Conservation (phyloP, 2,888 invertebrate species). For the Drosophila helvetica region DNA sequence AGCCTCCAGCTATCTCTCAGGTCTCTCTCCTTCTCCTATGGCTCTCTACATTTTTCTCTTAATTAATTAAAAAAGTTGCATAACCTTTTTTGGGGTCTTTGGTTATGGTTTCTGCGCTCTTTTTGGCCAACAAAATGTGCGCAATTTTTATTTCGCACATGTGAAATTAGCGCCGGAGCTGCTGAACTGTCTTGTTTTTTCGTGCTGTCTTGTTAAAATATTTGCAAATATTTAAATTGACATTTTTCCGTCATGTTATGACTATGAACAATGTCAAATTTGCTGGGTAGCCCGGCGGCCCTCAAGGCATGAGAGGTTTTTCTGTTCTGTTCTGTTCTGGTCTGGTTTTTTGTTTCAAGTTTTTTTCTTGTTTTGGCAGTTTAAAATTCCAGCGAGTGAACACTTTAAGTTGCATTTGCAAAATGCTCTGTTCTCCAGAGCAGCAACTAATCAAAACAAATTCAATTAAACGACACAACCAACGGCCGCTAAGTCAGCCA, state of each 20-base stretch:
- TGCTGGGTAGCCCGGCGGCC: slow-evolving; percentile 39
- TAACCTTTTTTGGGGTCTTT: slow-evolving; percentile 44
- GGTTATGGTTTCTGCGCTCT: slow-evolving; percentile 18
- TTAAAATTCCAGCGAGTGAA: slow-evolving; percentile 57
- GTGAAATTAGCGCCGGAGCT: slow-evolving; percentile 56
- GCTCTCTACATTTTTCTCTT: slow-evolving; percentile 30
- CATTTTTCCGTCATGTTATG: slow-evolving; percentile 72
- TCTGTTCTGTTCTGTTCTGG: neutral
- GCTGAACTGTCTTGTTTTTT: neutral
- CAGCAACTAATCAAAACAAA: slow-evolving; percentile 78
- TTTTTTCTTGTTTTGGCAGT: slow-evolving; percentile 32
- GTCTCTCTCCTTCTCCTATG: neutral
- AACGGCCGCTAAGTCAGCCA: slow-evolving; percentile 34
- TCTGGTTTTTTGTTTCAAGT: too few relatives aligned
- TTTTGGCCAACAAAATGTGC: slow-evolving; percentile 52
- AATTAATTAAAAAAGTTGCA: slow-evolving; percentile 75
- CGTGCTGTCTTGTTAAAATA: slow-evolving; percentile 69
- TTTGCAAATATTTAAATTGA: slow-evolving; percentile 81
- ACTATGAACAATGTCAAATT: slow-evolving; percentile 74
- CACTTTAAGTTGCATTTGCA: slow-evolving; percentile 65
- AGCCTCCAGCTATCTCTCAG: slow-evolving; percentile 12
- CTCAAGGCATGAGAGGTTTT: slow-evolving; percentile 47
- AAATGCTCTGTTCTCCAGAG: slow-evolving; percentile 25
- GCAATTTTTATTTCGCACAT: slow-evolving; percentile 76
- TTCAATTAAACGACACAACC: slow-evolving; percentile 77